phyloP scores from a whole-genome alignment of 2,797 vertebrate genomes.

The Microctenopoma lineatum region DNA sequence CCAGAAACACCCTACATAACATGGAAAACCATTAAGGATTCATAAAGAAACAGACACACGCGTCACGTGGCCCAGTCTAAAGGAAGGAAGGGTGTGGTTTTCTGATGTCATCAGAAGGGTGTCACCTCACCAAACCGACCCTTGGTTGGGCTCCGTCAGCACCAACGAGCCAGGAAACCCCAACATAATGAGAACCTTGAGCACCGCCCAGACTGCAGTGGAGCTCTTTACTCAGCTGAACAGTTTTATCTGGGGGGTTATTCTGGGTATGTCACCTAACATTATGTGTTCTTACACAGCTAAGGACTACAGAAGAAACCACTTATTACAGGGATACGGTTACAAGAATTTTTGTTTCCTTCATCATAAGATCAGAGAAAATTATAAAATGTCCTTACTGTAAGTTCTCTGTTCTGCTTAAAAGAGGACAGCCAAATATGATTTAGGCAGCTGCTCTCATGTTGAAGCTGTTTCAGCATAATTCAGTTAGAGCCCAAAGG shows the following conservation, averaged over 20 bases:
- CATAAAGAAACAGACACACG: background rate
- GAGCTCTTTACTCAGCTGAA: slow-evolving; percentile 4
- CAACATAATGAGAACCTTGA: slow-evolving; percentile 33
- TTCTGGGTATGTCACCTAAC: slow-evolving; percentile 15
- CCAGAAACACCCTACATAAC: background rate
- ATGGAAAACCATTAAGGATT: background rate
- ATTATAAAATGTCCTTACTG: slow-evolving; percentile 1
- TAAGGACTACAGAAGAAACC: slow-evolving; percentile 35
- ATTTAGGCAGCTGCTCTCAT: background rate
- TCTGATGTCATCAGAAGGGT: slow-evolving; percentile 41
- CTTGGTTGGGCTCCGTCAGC: slow-evolving; percentile 19
- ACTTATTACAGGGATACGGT: slow-evolving; percentile 24
- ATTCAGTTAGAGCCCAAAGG: background rate
- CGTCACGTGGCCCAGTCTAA: background rate
- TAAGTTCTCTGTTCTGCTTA: background rate
- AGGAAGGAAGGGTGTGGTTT: slow-evolving; percentile 26
- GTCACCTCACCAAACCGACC: slow-evolving; percentile 32
- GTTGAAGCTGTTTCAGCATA: background rate
- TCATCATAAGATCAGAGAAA: slow-evolving; percentile 13
- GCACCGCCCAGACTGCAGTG: slow-evolving; percentile 5
- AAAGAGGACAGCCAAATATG: slow-evolving; percentile 9
- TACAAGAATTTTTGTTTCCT: background rate
- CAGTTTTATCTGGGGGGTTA: slow-evolving; percentile 9
- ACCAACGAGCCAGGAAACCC: slow-evolving; percentile 48
- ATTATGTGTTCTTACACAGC: slow-evolving; percentile 13